A percentile compares a stretch with the other conserved stretches of the same genome.
phyloP scores from a whole-genome alignment of 1,140 invertebrate species.

The Lepidurus packardi region DNA sequence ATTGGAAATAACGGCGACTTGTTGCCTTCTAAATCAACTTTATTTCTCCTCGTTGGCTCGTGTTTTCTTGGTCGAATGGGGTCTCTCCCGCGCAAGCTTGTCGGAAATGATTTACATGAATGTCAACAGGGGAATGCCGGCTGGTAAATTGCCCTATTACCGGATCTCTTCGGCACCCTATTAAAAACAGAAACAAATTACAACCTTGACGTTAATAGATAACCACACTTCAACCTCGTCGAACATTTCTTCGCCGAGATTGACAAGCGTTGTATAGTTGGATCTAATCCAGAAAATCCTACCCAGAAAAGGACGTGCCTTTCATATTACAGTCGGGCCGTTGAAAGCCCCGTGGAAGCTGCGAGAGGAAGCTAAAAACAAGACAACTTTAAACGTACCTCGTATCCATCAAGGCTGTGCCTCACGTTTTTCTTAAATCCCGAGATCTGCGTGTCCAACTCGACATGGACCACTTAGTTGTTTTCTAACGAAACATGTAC shows the following conservation, averaged over 20 bases:
- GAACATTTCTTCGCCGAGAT: neutral
- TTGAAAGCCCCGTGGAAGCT: too few relatives aligned
- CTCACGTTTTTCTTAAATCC: too few relatives aligned
- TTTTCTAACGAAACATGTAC: neutral
- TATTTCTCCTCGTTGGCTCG: neutral
- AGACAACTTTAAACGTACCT: too few relatives aligned
- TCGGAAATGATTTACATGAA: constrained; percentile 21
- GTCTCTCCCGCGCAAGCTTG: neutral
- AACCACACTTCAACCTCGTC: neutral
- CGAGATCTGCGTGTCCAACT: neutral
- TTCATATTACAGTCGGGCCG: neutral
- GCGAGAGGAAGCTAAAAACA: too few relatives aligned
- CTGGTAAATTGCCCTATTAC: constrained; percentile 21
- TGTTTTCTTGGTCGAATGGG: neutral
- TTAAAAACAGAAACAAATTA: constrained; percentile 12
- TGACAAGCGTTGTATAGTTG: neutral
- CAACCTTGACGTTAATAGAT: neutral
- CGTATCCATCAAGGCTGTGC: too few relatives aligned
- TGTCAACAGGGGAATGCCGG: neutral
- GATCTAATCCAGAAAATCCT: neutral
- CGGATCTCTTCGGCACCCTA: neutral
- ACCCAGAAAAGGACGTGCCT: neutral
- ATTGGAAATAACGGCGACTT: neutral
- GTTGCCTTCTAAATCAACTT: neutral
- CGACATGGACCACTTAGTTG: neutral